Conservation (phyloP, 2,797 vertebrate genomes). For the Pseudomugil gertrudae region DNA sequence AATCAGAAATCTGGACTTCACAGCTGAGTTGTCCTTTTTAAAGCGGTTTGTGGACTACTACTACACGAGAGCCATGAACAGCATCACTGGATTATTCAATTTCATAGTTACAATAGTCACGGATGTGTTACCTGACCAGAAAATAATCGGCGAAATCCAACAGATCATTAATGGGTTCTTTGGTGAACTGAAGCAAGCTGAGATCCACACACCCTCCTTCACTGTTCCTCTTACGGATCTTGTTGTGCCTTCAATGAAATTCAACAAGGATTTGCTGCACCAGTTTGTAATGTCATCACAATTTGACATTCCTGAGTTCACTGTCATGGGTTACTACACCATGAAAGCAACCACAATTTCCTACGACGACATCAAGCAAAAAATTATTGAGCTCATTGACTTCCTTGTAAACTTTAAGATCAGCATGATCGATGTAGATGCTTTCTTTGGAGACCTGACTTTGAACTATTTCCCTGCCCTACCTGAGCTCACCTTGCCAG, state of each 20-base stretch:
- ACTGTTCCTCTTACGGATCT: conserved; percentile 89
- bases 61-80: conserved; percentile 63
- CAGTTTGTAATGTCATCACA: conserved; percentile 82
- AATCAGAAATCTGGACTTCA: conserved; percentile 83
- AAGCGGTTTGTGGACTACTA: conserved; percentile 66
- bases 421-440: conserved; percentile 75
- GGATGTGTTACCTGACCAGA: conserved; percentile 62
- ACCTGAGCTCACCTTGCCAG: conserved; percentile 83
- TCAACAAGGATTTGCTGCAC: conserved; percentile 82
- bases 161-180: conserved; percentile 72
- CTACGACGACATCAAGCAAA: conserved; percentile 85
- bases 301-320: conserved; percentile 88
- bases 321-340: conserved; percentile 79
- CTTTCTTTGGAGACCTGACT: conserved; percentile 84
- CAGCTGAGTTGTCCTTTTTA: conserved; percentile 60
- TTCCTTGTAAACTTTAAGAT: conserved; percentile 84
- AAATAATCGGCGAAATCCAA: conserved; percentile 73
- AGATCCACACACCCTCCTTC: conserved; percentile 86
- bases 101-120: conserved; percentile 23
- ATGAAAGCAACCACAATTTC: conserved; percentile 86
- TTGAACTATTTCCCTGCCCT: conserved; percentile 82
- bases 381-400: conserved; percentile 84
- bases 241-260: conserved; percentile 80
- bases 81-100: conserved; percentile 64
- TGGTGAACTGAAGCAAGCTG: conserved; percentile 78